phyloP scores from a whole-genome alignment of 2,797 vertebrate genomes.

The Discoglossus pictus region DNA sequence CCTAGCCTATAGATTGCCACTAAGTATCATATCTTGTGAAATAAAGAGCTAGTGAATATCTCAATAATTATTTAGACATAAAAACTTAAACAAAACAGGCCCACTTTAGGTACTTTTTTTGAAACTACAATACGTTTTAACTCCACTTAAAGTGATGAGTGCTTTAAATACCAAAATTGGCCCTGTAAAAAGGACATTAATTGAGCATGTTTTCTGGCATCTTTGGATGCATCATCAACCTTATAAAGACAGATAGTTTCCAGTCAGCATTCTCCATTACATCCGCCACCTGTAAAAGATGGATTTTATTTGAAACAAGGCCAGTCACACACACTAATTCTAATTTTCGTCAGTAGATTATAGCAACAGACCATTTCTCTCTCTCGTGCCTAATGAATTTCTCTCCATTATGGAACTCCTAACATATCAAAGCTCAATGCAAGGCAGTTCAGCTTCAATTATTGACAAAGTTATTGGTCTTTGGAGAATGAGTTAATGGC shows the following conservation, averaged over 20 bases:
- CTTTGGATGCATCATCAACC: slow-evolving; percentile 43
- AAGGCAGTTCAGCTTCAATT: slow-evolving; percentile 64
- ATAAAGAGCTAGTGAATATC: too few species aligned
- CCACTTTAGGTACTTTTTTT: too few species aligned
- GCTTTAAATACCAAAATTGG: slow-evolving; percentile 20
- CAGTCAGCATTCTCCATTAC: slow-evolving; percentile 41
- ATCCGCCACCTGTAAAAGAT: slow-evolving; percentile 38
- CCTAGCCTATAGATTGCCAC: too few species aligned
- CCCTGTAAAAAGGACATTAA: slow-evolving; percentile 23
- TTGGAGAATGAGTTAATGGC: slow-evolving; percentile 58
- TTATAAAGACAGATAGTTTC: slow-evolving; percentile 37
- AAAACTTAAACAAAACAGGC: too few species aligned
- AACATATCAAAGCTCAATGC: slow-evolving; percentile 55
- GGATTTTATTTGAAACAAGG: slow-evolving; percentile 47
- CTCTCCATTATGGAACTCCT: slow-evolving; percentile 64
- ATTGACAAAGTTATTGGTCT: slow-evolving; percentile 64
- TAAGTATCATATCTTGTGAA: too few species aligned
- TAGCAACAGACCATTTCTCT: slow-evolving; percentile 46
- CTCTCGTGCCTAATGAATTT: slow-evolving; percentile 59
- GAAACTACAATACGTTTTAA: slow-evolving; percentile 20
- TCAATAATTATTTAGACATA: too few species aligned
- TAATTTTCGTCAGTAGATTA: slow-evolving; percentile 46
- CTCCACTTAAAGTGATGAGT: slow-evolving; percentile 9
- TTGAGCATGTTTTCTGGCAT: slow-evolving; percentile 18
- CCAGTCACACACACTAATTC: slow-evolving; percentile 47